Base-by-base conservation (phyloP, 1,140 invertebrate genomes). In the Drosophila elegans region DNA sequence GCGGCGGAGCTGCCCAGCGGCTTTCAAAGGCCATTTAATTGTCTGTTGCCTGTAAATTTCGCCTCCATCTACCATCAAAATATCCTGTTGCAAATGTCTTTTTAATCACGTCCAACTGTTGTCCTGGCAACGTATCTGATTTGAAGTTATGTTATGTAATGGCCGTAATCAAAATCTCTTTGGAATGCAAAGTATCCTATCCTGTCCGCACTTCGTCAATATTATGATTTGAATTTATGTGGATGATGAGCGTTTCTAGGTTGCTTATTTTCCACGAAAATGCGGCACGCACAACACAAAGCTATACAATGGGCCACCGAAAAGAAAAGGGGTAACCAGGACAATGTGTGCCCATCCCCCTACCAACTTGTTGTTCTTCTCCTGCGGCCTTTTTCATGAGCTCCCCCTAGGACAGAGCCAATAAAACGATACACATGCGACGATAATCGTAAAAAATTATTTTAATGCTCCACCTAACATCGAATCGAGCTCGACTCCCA, bases 391-490 rank as follows among this genome's bases (percentile, higher is more conserved):
- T 36, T 2, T 46, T 46, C 27, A 57, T 53, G 59, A 57, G 72
- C 55, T 72, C 44, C 54, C 53, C 32, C 51, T 13, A 16, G 44
- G 44, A 46, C 41, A 36, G 16, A 62, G 75, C 68, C 80, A 83
- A 84, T 83, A 83, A 83, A 83, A 79, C 80, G 80, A 83, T 84
- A 55, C 80, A 80, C 64, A 83, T 83, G 75, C 71, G 60, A 51
- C 63, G 56, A 83, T 83, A 79, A 83, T 84, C 71, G 74, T 83
- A 83, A 84, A 84, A 83, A 83, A 80, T 83, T 49, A 83, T 83
- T 75, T 84, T 84, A 83, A 84, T 82, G 63, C 32, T 46, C 3
- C 57, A 11, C 46, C 60, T 32, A 6, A 32, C 29, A 51, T 29
- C 54, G 51, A 46, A 41, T 13, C 16, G 16, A 21, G 16, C 16